These are phyloP conservation scores for Cabera pusaria DNA, from an alignment of 2,888 invertebrate genomes.

Conservation along the genomic window DNA sequence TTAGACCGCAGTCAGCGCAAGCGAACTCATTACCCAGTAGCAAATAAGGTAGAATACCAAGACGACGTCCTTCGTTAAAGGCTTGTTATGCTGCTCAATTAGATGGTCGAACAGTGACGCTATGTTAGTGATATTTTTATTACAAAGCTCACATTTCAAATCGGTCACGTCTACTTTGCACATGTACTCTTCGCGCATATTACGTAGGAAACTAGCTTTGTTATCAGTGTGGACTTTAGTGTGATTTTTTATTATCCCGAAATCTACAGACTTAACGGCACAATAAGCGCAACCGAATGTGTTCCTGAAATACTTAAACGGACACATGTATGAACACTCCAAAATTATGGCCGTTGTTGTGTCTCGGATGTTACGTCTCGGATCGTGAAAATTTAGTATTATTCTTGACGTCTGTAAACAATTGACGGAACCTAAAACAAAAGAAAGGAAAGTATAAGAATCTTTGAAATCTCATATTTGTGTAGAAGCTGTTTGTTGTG, in stretches of 20 bases:
- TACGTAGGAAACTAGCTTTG: constrained; percentile 27
- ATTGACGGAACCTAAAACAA: no score
- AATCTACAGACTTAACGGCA: constrained; percentile 25
- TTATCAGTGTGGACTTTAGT: constrained; percentile 35
- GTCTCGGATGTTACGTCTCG: constrained; percentile 22
- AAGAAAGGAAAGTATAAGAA: no score
- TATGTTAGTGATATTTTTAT: constrained; percentile 29
- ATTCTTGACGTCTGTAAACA: no score
- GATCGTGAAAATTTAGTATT: no score
- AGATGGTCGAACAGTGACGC: constrained; percentile 57
- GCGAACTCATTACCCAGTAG: constrained; percentile 18
- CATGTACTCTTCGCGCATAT: background rate
- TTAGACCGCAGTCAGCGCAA: constrained; percentile 9
- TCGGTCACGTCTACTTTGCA: background rate
- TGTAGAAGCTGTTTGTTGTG: no score
- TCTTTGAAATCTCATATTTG: no score
- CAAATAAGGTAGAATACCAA: constrained; percentile 54
- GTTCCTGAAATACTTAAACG: constrained; percentile 65
- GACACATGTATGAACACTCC: constrained; percentile 63
- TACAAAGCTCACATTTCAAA: constrained; percentile 4
- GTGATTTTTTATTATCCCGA: constrained; percentile 3
- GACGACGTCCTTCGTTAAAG: constrained; percentile 32
- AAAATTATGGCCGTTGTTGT: constrained; percentile 55
- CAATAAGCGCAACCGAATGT: constrained; percentile 62
- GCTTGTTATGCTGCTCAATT: background rate